These are phyloP conservation scores for Mantis religiosa DNA, from an alignment of 2,888 invertebrate species.

Conservation along the genomic window DNA sequence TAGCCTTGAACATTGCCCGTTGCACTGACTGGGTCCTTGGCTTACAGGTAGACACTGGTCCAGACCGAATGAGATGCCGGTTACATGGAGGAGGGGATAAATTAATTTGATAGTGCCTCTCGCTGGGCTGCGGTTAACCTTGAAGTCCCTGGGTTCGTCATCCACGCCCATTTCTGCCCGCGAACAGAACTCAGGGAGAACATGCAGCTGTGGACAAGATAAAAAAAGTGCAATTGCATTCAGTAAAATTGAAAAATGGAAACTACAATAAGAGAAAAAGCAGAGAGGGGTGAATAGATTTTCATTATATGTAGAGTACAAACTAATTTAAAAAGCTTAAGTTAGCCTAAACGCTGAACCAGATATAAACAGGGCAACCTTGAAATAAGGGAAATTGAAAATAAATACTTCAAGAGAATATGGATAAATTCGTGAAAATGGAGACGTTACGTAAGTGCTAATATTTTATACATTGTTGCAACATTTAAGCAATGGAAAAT, in stretches of 20 bases:
- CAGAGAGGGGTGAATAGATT: no score
- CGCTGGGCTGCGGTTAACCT: slow-evolving; percentile 18
- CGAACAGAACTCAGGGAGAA: neutral
- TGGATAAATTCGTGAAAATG: no score
- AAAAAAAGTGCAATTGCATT: neutral
- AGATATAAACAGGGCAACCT: no score
- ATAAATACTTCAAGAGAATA: no score
- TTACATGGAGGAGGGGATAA: neutral
- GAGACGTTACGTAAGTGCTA: no score
- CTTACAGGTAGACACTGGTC: neutral
- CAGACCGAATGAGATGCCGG: neutral
- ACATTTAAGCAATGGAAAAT: no score
- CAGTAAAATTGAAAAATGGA: neutral
- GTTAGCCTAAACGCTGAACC: no score
- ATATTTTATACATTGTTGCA: no score
- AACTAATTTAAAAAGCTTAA: no score
- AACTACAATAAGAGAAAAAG: neutral
- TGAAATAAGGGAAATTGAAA: no score
- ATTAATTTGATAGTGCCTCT: neutral
- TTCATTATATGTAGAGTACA: no score
- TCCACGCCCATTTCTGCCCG: slow-evolving; percentile 15
- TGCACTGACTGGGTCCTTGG: neutral
- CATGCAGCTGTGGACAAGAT: no score
- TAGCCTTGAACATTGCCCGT: neutral
- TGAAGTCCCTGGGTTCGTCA: slow-evolving; percentile 22